phyloP scores from a whole-genome alignment of 2,888 invertebrate species.

The Cerastis leucographa region DNA sequence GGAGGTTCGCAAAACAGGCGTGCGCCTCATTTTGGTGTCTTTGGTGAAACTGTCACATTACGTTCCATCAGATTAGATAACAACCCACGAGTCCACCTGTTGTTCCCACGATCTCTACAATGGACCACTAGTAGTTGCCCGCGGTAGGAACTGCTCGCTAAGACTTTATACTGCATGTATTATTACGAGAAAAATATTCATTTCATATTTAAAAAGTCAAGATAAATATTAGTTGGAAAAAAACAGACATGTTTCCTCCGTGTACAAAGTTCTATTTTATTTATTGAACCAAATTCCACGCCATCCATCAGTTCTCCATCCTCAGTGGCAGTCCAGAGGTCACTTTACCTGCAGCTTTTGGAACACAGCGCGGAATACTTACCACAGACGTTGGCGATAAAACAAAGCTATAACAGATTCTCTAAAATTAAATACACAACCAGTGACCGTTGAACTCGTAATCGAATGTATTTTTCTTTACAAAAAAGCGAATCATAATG shows the following conservation, averaged over 20 bases:
- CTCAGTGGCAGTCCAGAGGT: not conserved
- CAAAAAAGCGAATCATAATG: too few relatives aligned
- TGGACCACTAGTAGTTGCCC: conserved; percentile 23
- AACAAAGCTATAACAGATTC: not conserved
- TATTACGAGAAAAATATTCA: not conserved
- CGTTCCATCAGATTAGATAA: conserved; percentile 76
- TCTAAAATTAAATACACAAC: too few relatives aligned
- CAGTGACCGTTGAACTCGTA: not conserved
- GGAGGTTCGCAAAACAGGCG: conserved; percentile 47
- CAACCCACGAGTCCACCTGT: conserved; percentile 74
- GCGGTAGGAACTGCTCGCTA: not conserved
- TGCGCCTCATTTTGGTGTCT: conserved; percentile 55
- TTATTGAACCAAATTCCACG: too few relatives aligned
- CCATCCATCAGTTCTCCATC: too few relatives aligned
- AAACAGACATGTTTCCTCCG: not conserved
- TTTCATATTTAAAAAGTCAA: too few relatives aligned
- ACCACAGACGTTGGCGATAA: not conserved
- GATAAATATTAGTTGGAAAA: too few relatives aligned
- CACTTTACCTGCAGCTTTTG: not conserved
- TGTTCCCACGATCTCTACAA: conserved; percentile 75
- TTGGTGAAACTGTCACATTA: conserved; percentile 76
- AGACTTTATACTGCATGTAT: not conserved
- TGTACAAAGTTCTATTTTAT: not conserved
- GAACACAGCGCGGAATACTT: not conserved
- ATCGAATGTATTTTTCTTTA: not conserved